Evolutionary conservation across 30 jellyfish, hydroid and myxozoan genomes (phyloP).

Genomic region (Catostylus mosaicus): DNA sequence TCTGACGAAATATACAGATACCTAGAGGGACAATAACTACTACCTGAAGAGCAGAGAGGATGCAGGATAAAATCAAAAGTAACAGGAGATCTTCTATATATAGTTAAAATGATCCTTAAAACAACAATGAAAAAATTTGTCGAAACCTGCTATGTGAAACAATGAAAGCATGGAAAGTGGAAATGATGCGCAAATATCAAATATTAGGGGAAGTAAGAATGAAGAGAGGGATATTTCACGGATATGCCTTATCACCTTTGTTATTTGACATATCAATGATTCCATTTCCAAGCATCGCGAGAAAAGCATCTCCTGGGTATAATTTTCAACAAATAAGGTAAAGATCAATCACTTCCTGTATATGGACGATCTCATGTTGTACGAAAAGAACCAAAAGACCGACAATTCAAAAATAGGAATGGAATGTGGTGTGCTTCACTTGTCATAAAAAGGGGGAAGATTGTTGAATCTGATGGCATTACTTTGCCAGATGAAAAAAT

Average conservation of each 20-base stretch:
- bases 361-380: constrained; percentile 40
- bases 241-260: constrained; percentile 6
- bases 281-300: constrained; percentile 31
- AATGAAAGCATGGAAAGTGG: too few species aligned
- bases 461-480: constrained; percentile 26
- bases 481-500: constrained; percentile 15
- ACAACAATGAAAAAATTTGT: background rate
- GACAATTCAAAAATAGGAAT: background rate
- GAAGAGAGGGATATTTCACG: too few species aligned
- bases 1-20: background rate
- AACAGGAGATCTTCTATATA: background rate
- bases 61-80: background rate
- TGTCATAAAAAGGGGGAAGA: constrained; percentile 30
- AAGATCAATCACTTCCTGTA: constrained; percentile 27
- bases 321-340: constrained; percentile 20
- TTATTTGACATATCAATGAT: constrained; percentile 29
- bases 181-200: too few species aligned
- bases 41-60: background rate
- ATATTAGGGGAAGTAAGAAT: too few species aligned
- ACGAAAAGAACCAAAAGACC: constrained; percentile 31
- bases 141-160: background rate
- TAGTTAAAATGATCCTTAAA: background rate
- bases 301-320: constrained; percentile 54
- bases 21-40: background rate
- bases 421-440: constrained; percentile 37